Evolutionary conservation across 2,888 invertebrate species (phyloP).

Genomic region (Oligia strigilis): DNA sequence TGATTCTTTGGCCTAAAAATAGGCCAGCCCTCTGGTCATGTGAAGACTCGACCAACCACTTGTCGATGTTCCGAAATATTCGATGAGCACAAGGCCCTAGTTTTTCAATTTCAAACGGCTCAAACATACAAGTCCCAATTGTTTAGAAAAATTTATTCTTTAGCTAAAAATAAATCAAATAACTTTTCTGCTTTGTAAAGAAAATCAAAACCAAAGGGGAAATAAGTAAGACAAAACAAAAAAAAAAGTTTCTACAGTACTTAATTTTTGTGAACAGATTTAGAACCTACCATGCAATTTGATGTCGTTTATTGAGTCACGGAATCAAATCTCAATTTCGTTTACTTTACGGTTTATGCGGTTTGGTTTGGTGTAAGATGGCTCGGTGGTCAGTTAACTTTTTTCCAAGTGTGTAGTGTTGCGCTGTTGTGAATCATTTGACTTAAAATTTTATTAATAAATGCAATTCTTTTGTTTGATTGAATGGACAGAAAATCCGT

Average conservation of each 20-base stretch:
- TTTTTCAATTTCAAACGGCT: too few species aligned
- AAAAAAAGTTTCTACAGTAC: background rate
- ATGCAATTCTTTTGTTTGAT: background rate
- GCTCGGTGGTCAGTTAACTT: background rate
- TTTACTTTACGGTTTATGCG: background rate
- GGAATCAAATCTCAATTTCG: background rate
- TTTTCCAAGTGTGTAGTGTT: background rate
- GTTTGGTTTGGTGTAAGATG: background rate
- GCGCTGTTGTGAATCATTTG: background rate
- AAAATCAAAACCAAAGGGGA: too few species aligned
- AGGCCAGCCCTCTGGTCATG: too few species aligned
- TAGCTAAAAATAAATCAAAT: too few species aligned
- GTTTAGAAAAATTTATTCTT: too few species aligned
- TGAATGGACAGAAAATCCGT: background rate
- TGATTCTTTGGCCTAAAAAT: background rate
- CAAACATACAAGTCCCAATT: too few species aligned
- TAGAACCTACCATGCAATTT: background rate
- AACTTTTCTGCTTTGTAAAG: too few species aligned
- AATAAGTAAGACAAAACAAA: background rate
- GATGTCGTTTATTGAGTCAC: background rate
- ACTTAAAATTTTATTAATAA: background rate
- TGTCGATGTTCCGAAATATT: too few species aligned
- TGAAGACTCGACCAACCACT: too few species aligned
- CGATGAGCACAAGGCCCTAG: too few species aligned
- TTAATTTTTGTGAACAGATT: background rate